Evolutionary conservation across 2,797 vertebrate species (phyloP), one percentile per base, ranked within the genome.

Genomic region (Dromococcyx pavoninus): DNA sequence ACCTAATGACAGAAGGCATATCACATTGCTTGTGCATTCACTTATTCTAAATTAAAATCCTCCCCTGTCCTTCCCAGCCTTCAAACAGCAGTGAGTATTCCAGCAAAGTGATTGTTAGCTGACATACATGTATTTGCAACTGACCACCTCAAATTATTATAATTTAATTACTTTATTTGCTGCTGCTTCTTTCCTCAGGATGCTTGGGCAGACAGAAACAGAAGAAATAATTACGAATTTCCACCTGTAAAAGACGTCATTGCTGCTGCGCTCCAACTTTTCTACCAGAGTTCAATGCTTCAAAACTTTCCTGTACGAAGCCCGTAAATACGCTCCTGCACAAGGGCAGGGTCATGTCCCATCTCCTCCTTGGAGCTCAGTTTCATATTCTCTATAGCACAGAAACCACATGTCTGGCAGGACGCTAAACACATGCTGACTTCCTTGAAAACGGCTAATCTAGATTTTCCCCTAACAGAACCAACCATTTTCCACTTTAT

Each of bases 291-390:
- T 16, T 66, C 22, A 25, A 18, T 0, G 2, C 22, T 66, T 21
- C 35, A 11, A 35, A n/a, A 19, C 27, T 56, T 28, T 33, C 41
- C 11, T 56, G 79, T 5, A 0, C 2, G 35, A 46, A 60, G 65
- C 53, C 17, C 14, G 17, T n/a, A 7, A 62, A 70, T 8, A 27
- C 0, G 0, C 25, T 69, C 39, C 70, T 57, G 46, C 43, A 27
- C 8, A 2, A 35, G 50, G 50, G 11, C 41, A 3, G n/a, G 9
- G 11, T 30, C 61, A 30, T 2, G 0, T 67, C 51, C 64, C 10
- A 46, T 18, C 23, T 53, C 21, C 57, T 70, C 43, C 1, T 16
- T 9, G 39, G 28, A 94, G 65, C 54, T 23, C 53, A 16, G 30
- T 15, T 18, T 65, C 46, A 27, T 7, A 2, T 37, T 30, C 75